Evolutionary conservation across 2,797 vertebrate species (phyloP).

Genomic region (Rhinoraja longicauda): DNA sequence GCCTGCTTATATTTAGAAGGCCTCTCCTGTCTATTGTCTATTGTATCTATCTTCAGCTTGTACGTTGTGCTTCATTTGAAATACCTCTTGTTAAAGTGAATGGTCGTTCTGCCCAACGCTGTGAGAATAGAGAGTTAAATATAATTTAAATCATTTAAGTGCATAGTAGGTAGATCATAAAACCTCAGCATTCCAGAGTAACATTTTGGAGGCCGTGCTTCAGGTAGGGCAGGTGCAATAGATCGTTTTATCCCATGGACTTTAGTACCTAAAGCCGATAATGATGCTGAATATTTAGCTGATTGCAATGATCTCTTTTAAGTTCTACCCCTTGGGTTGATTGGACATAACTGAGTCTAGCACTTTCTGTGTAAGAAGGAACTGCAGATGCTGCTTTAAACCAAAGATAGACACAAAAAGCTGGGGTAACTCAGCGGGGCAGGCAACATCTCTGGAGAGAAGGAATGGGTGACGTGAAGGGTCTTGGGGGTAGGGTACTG

Average conservation of each 20-base stretch:
- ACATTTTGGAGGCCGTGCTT: neutral
- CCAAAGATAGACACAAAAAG: no score
- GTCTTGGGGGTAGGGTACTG: no score
- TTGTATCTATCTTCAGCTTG: no score
- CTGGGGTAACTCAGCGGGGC: no score
- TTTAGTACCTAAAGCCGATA: neutral
- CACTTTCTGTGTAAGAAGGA: no score
- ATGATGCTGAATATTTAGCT: neutral
- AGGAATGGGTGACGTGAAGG: no score
- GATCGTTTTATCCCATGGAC: neutral
- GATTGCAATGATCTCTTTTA: neutral
- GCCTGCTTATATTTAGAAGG: neutral
- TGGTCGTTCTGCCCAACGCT: neutral
- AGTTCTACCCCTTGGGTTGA: neutral
- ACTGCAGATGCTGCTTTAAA: no score
- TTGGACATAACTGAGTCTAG: neutral
- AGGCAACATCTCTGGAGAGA: no score
- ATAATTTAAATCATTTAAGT: neutral
- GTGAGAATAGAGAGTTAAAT: neutral
- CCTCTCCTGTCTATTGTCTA: no score
- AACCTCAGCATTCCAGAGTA: neutral
- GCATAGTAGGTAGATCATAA: neutral
- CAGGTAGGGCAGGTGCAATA: neutral
- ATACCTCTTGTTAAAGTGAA: neutral
- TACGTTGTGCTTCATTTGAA: neutral